Base-by-base conservation (phyloP, 2,888 invertebrate species). In the Prenolepis imparis region DNA sequence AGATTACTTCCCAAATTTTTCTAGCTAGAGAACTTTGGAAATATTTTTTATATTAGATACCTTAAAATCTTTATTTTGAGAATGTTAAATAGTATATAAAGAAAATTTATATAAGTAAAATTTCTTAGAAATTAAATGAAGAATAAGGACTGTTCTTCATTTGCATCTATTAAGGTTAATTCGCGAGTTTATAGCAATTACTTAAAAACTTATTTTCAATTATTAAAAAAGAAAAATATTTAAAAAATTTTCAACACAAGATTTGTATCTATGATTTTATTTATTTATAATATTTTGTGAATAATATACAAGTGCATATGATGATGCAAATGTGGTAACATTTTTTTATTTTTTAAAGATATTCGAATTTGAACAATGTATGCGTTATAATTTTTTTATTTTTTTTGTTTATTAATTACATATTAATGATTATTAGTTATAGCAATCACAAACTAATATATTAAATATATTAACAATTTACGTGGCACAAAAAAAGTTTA, bases 401-500 rank as follows among this genome's bases (percentile, higher is more conserved):
- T 48, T 68, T 39, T 70, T 55, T 52, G 52, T 28, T 39, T 72
- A 70, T 39, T 77, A 41, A 77, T 70, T 70, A 55, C 24, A 57
- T 15, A 8, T 39, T 39, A 18, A 61, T 67, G 9, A 1, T 75
- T 68, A 70, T 55, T 52, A 77, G 32, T 55, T 28, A 41, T 18
- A 70, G 12, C 21, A n/a, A 68, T 55, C 28, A 57, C 55, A 28
- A 77, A 77, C 55, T 75, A 75, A 75, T 75, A 18, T 41, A 75
- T 75, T 77, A 57, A 77, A 77, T 41, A 39, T 55, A 70, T 77
- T 68, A 70, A 77, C 70, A 15, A 77, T 55, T 39, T 4, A 39
- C 24, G 72, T 77, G 77, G 77, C 77, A 77, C 77, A 77, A 55
- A 77, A 39, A n/a, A 55, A 44, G 18, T 80, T 44, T 12, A n/a